These are phyloP conservation scores for Anoplophora glabripennis DNA, from an alignment of 1,140 invertebrate genomes.

Conservation along the genomic window DNA sequence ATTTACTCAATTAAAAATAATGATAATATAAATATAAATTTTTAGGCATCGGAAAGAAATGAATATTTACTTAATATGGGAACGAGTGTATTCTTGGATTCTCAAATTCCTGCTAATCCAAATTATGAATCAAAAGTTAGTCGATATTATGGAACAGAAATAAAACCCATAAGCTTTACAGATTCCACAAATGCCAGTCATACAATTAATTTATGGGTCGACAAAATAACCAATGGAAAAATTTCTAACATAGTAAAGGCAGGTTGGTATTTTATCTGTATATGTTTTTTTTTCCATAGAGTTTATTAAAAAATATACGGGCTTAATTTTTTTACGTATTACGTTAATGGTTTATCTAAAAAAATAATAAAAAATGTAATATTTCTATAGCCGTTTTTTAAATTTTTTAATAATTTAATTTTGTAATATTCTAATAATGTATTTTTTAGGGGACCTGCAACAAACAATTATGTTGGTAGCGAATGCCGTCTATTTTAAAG, in stretches of 20 bases:
- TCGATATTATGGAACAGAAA: constrained; percentile 56
- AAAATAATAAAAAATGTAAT: constrained; percentile 12
- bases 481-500: constrained; percentile 81
- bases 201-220: constrained; percentile 72
- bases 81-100: constrained; percentile 65
- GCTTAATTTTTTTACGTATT: background rate
- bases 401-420: background rate
- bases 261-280: too few species aligned
- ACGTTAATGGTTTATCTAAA: background rate
- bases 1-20: too few species aligned
- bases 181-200: constrained; percentile 53
- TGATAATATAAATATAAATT: background rate
- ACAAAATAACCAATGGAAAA: constrained; percentile 65
- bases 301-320: background rate
- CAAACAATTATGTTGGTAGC: constrained; percentile 66
- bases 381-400: background rate
- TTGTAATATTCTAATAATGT: background rate
- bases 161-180: constrained; percentile 63
- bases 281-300: too few species aligned
- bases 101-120: constrained; percentile 54
- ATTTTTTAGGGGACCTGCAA: constrained; percentile 44
- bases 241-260: constrained; percentile 65
- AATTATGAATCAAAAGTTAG: constrained; percentile 56
- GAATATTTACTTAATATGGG: constrained; percentile 62
- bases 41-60: constrained; percentile 16